These are phyloP conservation scores for Gymnobelideus leadbeateri DNA, from an alignment of 2,113 vertebrate species.

Conservation along the genomic window DNA sequence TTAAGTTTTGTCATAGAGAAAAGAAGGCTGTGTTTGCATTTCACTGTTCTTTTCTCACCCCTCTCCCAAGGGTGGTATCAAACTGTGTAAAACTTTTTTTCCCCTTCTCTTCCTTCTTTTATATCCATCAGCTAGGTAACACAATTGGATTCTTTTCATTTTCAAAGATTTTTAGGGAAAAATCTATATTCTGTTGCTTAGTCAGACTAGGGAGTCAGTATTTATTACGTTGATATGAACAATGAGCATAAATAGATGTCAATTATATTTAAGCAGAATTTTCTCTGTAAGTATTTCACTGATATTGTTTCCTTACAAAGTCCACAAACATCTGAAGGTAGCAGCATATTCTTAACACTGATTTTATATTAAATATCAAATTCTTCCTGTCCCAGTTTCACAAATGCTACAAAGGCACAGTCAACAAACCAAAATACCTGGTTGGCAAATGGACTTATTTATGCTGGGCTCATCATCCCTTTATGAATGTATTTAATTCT, in stretches of 20 bases:
- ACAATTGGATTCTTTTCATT: conserved; percentile 15
- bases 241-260: conserved; percentile 13
- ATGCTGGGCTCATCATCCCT: background rate
- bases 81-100: conserved; percentile 11
- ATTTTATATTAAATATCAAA: background rate
- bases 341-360: background rate
- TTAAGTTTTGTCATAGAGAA: conserved; percentile 47
- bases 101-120: background rate
- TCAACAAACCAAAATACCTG: background rate
- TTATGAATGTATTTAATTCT: background rate
- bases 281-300: conserved; percentile 44
- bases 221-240: conserved; percentile 2
- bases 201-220: conserved; percentile 7
- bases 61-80: background rate
- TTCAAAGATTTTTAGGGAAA: background rate
- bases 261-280: conserved; percentile 22
- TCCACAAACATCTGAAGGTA: background rate
- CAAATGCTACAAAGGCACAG: background rate
- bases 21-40: conserved; percentile 51
- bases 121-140: background rate
- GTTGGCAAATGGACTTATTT: background rate
- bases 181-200: conserved; percentile 36
- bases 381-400: background rate
- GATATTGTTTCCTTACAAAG: conserved; percentile 24
- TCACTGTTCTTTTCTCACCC: conserved; percentile 34